Base-by-base conservation (phyloP, 2,113 vertebrate genomes). In the Laticauda colubrina region DNA sequence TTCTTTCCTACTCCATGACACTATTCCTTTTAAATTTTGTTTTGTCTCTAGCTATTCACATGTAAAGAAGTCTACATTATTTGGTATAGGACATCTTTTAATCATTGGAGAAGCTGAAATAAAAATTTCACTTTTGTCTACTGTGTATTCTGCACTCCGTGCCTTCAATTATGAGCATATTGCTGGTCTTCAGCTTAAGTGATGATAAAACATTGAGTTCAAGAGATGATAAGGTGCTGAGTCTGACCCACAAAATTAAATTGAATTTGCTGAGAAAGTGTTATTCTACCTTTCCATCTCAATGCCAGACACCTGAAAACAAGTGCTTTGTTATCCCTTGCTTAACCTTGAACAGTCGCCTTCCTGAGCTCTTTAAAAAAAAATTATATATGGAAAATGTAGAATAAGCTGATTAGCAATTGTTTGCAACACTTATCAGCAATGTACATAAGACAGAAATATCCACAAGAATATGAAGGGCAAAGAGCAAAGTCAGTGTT, bases 241-340 rank as follows among this genome's bases (percentile, higher is more conserved):
- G 91, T 96, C 92, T 97, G 95, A 96, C 96, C 95, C 90, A 88
- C 88, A 95, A 96, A 97, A 96, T 97, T 96, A 97, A 97, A 96
- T 95, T 93, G 96, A 94, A 97, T 97, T 96, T 96, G 92, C 95
- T 94, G 96, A 96, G 95, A 95, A 93, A 93, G 96, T 95, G 93
- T 94, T 96, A 95, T 55, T 96, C 95, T 85, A 90, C 85, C 95
- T 97, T 92, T 95, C 91, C 95, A 95, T 96, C 93, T 96, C 96
- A 81, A 94, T 95, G 95, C 94, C 95, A 96, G 95, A 93, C 87
- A 95, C 90, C 94, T 93, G 94, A 95, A 97, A 96, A 96, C 96
- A 97, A 95, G 86, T 1, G 91, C 57, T 39, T 39, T 61, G 95
- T 96, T 97, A 95, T 97, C 57, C 94, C 51, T 85, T 92, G 91